Evolutionary conservation across 2,888 invertebrate species (phyloP).

Genomic region (Mythimna pallens): DNA sequence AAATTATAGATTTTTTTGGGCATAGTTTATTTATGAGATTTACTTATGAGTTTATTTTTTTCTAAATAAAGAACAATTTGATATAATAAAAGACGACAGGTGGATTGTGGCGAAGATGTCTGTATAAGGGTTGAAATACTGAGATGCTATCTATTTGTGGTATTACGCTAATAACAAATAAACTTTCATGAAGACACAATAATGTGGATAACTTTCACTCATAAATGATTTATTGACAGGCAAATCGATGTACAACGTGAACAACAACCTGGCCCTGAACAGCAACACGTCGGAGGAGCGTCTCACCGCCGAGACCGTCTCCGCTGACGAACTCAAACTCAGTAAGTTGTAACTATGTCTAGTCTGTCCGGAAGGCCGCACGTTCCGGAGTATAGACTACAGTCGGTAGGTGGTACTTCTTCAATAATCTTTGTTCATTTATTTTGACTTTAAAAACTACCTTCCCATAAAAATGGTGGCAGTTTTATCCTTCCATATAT

Average conservation of each 20-base stretch:
- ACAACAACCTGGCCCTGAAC: constrained; percentile 87
- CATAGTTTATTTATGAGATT: too few relatives aligned
- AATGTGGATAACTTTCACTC: too few relatives aligned
- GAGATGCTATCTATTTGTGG: too few relatives aligned
- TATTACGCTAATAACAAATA: too few relatives aligned
- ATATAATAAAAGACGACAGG: too few relatives aligned
- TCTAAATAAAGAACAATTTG: too few relatives aligned
- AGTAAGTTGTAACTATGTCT: constrained; percentile 74
- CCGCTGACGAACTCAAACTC: constrained; percentile 87
- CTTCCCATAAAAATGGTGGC: not conserved
- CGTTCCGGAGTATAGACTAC: not conserved
- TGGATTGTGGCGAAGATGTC: too few relatives aligned
- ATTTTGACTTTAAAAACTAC: not conserved
- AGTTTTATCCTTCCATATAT: too few relatives aligned
- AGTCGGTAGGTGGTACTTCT: constrained; percentile 14
- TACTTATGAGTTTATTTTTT: too few relatives aligned
- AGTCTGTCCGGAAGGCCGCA: not conserved
- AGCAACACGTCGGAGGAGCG: constrained; percentile 91
- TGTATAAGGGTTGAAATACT: too few relatives aligned
- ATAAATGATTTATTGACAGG: constrained; percentile 71
- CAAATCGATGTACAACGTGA: constrained; percentile 89
- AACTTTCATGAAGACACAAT: too few relatives aligned
- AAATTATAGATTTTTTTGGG: too few relatives aligned
- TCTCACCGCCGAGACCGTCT: constrained; percentile 88
- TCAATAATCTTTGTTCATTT: not conserved